A percentile compares a stretch with the other conserved stretches of the same genome.
These are phyloP conservation scores for Formica selysi DNA, from an alignment of 1,140 invertebrate species.

Conservation along the genomic window DNA sequence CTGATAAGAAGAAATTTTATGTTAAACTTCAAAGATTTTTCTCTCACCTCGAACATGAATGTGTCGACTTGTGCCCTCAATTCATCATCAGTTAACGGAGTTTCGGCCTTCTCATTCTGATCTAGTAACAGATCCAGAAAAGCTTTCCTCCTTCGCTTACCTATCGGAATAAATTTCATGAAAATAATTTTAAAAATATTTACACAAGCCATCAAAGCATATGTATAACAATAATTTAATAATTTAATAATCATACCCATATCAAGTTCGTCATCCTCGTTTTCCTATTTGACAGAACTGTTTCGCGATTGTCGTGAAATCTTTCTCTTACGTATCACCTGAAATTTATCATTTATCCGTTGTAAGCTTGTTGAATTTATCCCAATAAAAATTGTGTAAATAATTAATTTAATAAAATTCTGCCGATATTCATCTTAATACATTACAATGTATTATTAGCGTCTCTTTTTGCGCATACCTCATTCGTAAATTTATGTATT, in stretches of 20 bases:
- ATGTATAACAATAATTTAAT: not conserved
- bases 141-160: constrained; percentile 83
- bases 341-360: not conserved
- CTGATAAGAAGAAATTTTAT: not conserved
- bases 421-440: not conserved
- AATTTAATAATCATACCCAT: constrained; percentile 19
- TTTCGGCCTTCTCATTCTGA: constrained; percentile 85
- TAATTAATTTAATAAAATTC: not conserved
- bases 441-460: not conserved
- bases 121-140: constrained; percentile 92
- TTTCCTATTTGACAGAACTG: not conserved
- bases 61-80: constrained; percentile 92
- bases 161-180: constrained; percentile 68
- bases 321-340: constrained; percentile 60
- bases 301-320: constrained; percentile 22
- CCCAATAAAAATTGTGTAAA: not conserved
- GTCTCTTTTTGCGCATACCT: constrained; percentile 77
- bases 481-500: constrained; percentile 87
- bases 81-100: constrained; percentile 88
- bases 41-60: constrained; percentile 92
- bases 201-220: not conserved
- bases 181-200: not conserved
- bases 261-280: constrained; percentile 11
- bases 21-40: no score
- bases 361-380: not conserved